Conservation (phyloP, 1,140 invertebrate genomes). For the Lordiphosa stackelbergi region DNA sequence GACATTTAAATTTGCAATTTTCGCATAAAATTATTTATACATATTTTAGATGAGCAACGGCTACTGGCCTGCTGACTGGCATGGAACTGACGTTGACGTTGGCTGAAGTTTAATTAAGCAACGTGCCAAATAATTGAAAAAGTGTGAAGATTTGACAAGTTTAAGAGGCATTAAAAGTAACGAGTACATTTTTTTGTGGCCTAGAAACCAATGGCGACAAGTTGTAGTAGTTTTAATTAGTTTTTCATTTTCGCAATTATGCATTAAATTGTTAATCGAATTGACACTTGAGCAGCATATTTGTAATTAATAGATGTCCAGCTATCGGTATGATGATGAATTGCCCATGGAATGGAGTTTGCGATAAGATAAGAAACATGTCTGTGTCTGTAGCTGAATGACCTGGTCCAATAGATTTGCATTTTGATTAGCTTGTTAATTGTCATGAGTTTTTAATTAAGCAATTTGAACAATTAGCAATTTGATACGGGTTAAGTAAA, state of each 20-base stretch:
- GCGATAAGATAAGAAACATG: conserved; percentile 3
- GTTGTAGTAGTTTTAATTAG: conserved; percentile 33
- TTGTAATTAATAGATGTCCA: conserved; percentile 37
- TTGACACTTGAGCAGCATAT: conserved; percentile 57
- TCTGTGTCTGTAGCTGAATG: background rate
- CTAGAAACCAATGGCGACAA: conserved; percentile 16
- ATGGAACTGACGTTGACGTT: conserved; percentile 67
- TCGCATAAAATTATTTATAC: conserved; percentile 69
- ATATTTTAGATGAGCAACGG: conserved; percentile 1
- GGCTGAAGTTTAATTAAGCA: conserved; percentile 75
- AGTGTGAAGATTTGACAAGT: conserved; percentile 76
- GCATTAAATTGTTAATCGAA: conserved; percentile 60
- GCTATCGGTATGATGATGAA: conserved; percentile 32
- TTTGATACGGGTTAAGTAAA: conserved; percentile 14
- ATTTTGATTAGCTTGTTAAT: conserved; percentile 14
- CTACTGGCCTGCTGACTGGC: conserved; percentile 23
- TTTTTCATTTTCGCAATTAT: conserved; percentile 36
- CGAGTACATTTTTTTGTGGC: conserved; percentile 20
- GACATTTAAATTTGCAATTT: conserved; percentile 75
- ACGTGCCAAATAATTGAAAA: conserved; percentile 75
- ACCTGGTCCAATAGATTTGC: background rate
- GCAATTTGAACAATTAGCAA: conserved; percentile 35
- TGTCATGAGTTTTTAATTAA: conserved; percentile 28
- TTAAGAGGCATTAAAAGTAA: conserved; percentile 68
- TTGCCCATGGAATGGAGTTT: conserved; percentile 8